Conservation (phyloP, 2,888 invertebrate genomes). For the Lysandra coridon region DNA sequence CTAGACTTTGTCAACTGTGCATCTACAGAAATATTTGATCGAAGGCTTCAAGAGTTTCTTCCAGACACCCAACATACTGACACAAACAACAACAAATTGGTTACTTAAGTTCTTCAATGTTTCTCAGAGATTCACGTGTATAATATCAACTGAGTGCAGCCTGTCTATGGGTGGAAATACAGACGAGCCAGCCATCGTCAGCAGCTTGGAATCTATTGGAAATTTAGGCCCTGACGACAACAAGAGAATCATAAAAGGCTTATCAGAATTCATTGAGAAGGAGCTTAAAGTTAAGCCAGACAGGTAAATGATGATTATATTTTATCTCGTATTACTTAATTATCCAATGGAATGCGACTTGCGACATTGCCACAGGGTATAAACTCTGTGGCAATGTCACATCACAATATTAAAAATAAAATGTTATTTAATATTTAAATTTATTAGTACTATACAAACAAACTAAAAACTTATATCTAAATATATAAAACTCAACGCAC, state of each 20-base stretch:
- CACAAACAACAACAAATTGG: no score
- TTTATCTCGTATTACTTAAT: not conserved
- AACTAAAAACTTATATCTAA: no score
- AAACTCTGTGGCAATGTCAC: not conserved
- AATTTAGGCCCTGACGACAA: conserved; percentile 44
- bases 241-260: conserved; percentile 48
- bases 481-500: no score
- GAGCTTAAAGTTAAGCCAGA: conserved; percentile 55
- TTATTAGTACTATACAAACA: no score
- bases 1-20: no score
- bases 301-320: conserved; percentile 45
- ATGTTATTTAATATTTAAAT: no score
- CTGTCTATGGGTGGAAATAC: conserved; percentile 42
- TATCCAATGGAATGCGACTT: no score
- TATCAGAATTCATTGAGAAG: conserved; percentile 53
- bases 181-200: conserved; percentile 40
- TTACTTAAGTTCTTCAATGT: not conserved
- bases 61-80: no score
- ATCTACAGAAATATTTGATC: no score
- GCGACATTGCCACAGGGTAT: no score
- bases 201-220: conserved; percentile 45
- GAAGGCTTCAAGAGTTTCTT: no score
- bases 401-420: no score
- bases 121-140: conserved; percentile 42
- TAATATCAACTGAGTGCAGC: conserved; percentile 41